These are phyloP conservation scores for Synergus umbraculus DNA, from an alignment of 2,888 invertebrate genomes.

Conservation along the genomic window DNA sequence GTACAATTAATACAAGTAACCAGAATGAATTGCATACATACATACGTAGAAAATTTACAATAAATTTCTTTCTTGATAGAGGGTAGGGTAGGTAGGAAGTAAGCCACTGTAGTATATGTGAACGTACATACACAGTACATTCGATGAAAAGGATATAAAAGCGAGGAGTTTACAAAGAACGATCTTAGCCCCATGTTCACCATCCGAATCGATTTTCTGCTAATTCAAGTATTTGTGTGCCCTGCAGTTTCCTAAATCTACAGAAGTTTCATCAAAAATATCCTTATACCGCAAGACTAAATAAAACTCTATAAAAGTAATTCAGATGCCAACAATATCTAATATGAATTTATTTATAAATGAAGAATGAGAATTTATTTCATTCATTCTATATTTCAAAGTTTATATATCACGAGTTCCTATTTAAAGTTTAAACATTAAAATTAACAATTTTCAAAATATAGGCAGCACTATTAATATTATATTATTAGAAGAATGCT, in stretches of 20 bases:
- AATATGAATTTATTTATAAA: no score
- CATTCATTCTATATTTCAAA: no score
- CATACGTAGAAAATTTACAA: constrained; percentile 1
- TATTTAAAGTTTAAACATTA: no score
- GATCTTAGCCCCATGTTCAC: constrained; percentile 31
- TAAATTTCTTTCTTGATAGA: constrained; percentile 28
- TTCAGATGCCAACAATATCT: background rate
- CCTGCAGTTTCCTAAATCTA: background rate
- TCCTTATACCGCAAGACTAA: constrained; percentile 2
- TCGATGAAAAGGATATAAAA: constrained; percentile 34
- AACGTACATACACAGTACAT: constrained; percentile 9
- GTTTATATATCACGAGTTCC: no score
- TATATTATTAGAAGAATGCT: no score
- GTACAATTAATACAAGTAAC: constrained; percentile 49
- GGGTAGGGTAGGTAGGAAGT: background rate
- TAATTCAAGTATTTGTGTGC: constrained; percentile 22
- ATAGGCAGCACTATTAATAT: no score
- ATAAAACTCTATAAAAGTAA: background rate
- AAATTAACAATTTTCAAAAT: no score
- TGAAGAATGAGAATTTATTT: no score
- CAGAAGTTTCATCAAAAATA: constrained; percentile 18
- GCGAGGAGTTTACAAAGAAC: constrained; percentile 34
- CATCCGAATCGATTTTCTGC: constrained; percentile 26
- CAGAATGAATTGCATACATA: constrained; percentile 3
- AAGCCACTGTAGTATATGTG: background rate